A percentile compares a stretch with the other conserved stretches of the same genome.
phyloP scores from a whole-genome alignment of 1,140 invertebrate species.

The Drosophila ananassae region DNA sequence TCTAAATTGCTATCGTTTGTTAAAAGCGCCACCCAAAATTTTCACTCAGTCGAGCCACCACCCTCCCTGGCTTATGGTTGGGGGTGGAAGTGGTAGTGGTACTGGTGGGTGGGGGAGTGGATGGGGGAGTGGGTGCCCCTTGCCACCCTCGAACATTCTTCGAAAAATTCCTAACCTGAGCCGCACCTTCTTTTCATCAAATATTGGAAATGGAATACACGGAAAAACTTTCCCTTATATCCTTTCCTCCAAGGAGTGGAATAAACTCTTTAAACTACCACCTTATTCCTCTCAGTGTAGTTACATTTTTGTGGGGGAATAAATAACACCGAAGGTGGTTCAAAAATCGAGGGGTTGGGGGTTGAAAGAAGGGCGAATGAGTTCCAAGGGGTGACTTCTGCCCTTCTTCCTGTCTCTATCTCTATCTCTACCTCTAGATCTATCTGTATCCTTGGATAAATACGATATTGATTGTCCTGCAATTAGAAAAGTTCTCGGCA shows the following conservation, averaged over 20 bases:
- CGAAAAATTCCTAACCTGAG: slow-evolving; percentile 43
- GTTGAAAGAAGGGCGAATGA: neutral
- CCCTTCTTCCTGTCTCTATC: neutral
- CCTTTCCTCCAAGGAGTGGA: neutral
- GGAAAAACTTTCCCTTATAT: neutral
- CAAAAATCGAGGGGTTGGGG: slow-evolving; percentile 16
- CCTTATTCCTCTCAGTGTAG: neutral
- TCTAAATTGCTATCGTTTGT: slow-evolving; percentile 83
- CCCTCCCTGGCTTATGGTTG: neutral
- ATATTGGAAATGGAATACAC: slow-evolving; percentile 16
- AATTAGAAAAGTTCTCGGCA: slow-evolving; percentile 53
- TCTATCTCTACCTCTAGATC: neutral
- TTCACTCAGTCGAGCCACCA: slow-evolving; percentile 20
- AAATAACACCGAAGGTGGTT: neutral
- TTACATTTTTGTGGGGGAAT: neutral
- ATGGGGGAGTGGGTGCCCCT: slow-evolving; percentile 35
- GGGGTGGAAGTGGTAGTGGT: neutral
- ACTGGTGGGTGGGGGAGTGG: neutral
- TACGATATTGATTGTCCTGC: slow-evolving; percentile 53
- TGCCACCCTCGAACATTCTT: slow-evolving; percentile 32
- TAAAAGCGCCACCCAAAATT: slow-evolving; percentile 66
- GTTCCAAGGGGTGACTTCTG: slow-evolving; percentile 20
- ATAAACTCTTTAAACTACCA: neutral
- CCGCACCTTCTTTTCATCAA: slow-evolving; percentile 53
- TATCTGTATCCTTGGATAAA: slow-evolving; percentile 13